These are phyloP conservation scores for Panulirus ornatus DNA, from an alignment of 1,140 invertebrate species.

Conservation along the genomic window DNA sequence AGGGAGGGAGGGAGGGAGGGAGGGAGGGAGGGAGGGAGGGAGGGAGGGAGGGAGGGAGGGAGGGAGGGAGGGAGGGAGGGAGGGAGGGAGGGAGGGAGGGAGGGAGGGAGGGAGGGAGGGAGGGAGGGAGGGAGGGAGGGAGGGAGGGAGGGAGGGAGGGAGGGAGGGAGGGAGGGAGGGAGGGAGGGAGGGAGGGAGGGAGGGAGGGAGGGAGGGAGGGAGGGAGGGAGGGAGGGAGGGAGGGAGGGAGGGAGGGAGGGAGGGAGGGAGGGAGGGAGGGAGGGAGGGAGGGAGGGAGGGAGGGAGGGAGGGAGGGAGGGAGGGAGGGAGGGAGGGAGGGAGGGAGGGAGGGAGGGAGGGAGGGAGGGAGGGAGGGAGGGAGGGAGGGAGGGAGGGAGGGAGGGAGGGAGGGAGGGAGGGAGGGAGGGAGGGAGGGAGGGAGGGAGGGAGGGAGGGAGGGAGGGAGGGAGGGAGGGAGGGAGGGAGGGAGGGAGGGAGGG, in stretches of 20 bases:
- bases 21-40: neutral
- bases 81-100: neutral
- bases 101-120: neutral
- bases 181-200: neutral
- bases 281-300: slow-evolving; percentile 6
- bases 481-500: too few relatives aligned
- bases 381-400: neutral
- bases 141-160: neutral
- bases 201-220: slow-evolving; percentile 15
- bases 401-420: neutral
- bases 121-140: neutral
- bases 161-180: neutral
- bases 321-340: neutral
- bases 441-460: too few relatives aligned
- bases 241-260: slow-evolving; percentile 12
- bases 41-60: neutral
- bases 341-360: neutral
- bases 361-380: neutral
- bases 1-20: neutral
- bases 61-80: neutral
- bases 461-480: too few relatives aligned
- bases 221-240: slow-evolving; percentile 15
- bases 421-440: neutral
- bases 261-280: slow-evolving; percentile 10
- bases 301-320: slow-evolving; percentile 12